Evolutionary conservation across 1,140 invertebrate species (phyloP), one percentile per base, ranked within the genome.

Genomic region (Tetranychus urticae): DNA sequence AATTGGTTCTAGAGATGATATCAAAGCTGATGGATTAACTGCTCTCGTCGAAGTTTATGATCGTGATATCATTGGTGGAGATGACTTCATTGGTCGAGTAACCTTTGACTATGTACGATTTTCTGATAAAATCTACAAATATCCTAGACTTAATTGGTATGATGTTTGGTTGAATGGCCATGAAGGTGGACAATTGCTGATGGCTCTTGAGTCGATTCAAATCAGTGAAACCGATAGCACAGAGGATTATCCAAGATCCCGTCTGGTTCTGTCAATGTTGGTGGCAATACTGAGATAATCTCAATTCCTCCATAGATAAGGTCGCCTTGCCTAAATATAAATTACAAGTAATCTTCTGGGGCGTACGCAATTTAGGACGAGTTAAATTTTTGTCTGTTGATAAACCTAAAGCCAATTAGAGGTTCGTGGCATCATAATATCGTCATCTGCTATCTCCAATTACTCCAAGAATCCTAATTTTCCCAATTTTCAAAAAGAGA

Each of bases 31-130:
- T 67, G 85, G 87, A 10, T 85, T 84, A 0, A 79, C 82, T 0
- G 80, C 91, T 56, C 79, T 89, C 3, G 81, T 91, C 37, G 87
- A 91, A 74, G 80, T 91, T 59, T 92, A 88, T 71, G 88, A 92
- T 72, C 84, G 88, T 71, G 88, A 92, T 69, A 85, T 86, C 78
- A 83, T 87, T 62, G 52, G 33, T 55, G 46, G 23, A 58, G 84
- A 47, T n/a, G n/a, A n/a, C n/a, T n/a, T 86, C 78, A 83, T 87
- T 23, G 79, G 85, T 5, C 73, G 85, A 58, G 84, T 82, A 1
- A 42, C 39, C 39, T 42, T 42, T 10, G 82, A 84, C 1, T 77
- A 80, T 61, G 80, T 86, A 0, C 85, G 84, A 71, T 73, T 85
- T n/a, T 52, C 50, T 1, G 79, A 83, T 54, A 82, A 85, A 61